Conservation (phyloP, 2,888 invertebrate genomes). For the Tenthredo scrophulariae region DNA sequence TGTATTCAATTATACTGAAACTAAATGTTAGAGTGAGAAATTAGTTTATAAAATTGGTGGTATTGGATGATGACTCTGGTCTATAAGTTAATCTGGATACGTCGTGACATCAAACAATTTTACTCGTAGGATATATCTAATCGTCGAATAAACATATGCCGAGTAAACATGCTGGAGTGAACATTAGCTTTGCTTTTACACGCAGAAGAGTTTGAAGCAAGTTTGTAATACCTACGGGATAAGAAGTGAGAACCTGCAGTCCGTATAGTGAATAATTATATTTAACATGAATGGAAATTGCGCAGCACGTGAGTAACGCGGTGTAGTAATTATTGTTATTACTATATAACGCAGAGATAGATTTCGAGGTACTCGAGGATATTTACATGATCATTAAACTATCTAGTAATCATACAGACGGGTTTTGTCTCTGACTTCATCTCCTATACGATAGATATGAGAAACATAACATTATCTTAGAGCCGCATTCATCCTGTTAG, state of each 20-base stretch:
- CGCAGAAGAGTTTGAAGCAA: not conserved
- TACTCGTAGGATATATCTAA: conserved; percentile 35
- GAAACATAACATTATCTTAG: not conserved
- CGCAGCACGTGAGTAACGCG: not conserved
- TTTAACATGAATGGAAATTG: conserved; percentile 20
- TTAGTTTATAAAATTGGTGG: not conserved
- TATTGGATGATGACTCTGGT: not conserved
- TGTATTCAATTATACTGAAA: not conserved
- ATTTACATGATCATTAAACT: not conserved
- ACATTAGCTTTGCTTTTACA: conserved; percentile 2
- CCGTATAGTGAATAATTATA: not conserved
- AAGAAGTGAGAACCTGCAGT: not conserved
- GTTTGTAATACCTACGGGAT: not conserved
- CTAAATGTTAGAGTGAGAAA: not conserved
- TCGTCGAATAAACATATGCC: conserved; percentile 41
- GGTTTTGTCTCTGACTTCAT: not conserved
- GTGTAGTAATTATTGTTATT: not conserved
- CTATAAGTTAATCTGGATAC: conserved; percentile 1
- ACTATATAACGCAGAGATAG: not conserved
- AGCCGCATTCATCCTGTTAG: conserved; percentile 10
- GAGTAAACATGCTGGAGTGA: not conserved
- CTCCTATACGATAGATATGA: not conserved
- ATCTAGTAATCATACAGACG: not conserved
- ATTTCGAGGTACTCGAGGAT: not conserved
- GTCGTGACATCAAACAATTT: not conserved